Percentiles rank a stretch among this genome's conserved stretches.
These are phyloP conservation scores for Cosmia pyralina DNA, from an alignment of 2,888 invertebrate genomes.

Conservation along the genomic window DNA sequence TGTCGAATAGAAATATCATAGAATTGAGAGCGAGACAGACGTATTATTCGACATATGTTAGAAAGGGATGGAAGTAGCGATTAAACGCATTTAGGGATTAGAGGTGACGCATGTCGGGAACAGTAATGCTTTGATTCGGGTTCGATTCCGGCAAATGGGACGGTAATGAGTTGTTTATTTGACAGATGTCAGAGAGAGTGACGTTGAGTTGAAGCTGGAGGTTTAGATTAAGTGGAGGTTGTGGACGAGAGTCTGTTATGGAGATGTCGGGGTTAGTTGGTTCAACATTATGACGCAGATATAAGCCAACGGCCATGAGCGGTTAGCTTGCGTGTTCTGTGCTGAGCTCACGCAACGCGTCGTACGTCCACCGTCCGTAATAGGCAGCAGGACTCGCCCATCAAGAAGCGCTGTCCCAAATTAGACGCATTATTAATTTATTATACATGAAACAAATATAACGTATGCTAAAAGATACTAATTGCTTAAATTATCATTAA, in stretches of 20 bases:
- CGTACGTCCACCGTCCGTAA: no score
- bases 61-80: conserved; percentile 66
- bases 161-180: conserved; percentile 83
- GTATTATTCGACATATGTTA: conserved; percentile 47
- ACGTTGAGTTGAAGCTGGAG: conserved; percentile 56
- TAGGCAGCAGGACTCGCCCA: no score
- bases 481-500: no score
- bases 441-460: no score
- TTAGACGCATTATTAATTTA: no score
- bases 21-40: conserved; percentile 75
- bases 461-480: no score
- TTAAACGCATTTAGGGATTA: conserved; percentile 77
- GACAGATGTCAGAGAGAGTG: conserved; percentile 80
- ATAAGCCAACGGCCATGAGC: no score
- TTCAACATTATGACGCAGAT: no score
- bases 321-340: no score
- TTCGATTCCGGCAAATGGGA: conserved; percentile 72
- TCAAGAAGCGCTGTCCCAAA: no score
- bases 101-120: conserved; percentile 76
- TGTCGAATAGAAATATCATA: conserved; percentile 68
- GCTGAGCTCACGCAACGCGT: no score
- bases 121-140: conserved; percentile 75
- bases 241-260: not conserved
- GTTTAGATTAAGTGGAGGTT: conserved; percentile 14
- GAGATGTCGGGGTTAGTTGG: not conserved